phyloP scores from a whole-genome alignment of 2,113 vertebrate genomes.

The Bostrychus sinensis region DNA sequence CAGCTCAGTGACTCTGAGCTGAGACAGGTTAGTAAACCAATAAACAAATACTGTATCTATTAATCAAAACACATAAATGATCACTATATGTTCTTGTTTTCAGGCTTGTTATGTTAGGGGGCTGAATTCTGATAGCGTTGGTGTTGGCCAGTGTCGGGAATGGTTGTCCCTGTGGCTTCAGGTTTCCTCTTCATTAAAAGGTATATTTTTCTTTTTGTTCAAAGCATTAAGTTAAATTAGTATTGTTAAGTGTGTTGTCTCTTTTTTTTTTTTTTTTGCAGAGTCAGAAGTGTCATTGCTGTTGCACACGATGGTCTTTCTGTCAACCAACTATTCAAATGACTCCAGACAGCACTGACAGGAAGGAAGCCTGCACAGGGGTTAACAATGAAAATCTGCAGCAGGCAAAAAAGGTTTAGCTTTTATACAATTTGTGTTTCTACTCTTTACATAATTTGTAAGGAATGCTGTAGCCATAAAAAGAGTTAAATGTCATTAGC shows the following conservation, averaged over 20 bases:
- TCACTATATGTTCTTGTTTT: background rate
- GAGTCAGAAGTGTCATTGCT: constrained; percentile 88
- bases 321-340: constrained; percentile 84
- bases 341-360: constrained; percentile 39
- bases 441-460: background rate
- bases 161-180: constrained; percentile 91
- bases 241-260: background rate
- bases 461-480: background rate
- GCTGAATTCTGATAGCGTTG: constrained; percentile 77
- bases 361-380: constrained; percentile 44
- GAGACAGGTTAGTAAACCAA: constrained; percentile 75
- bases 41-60: background rate
- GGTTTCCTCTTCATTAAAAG: constrained; percentile 85
- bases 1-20: constrained; percentile 86
- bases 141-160: constrained; percentile 73
- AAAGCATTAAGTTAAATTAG: background rate
- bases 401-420: background rate
- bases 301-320: constrained; percentile 88
- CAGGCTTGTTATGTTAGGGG: constrained; percentile 93
- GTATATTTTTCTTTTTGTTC: constrained; percentile 63
- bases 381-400: constrained; percentile 6
- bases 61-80: background rate
- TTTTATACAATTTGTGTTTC: background rate
- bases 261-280: constrained; percentile 61
- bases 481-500: background rate